Base-by-base conservation (phyloP, 2,113 vertebrate species). In the Zapornia atra region DNA sequence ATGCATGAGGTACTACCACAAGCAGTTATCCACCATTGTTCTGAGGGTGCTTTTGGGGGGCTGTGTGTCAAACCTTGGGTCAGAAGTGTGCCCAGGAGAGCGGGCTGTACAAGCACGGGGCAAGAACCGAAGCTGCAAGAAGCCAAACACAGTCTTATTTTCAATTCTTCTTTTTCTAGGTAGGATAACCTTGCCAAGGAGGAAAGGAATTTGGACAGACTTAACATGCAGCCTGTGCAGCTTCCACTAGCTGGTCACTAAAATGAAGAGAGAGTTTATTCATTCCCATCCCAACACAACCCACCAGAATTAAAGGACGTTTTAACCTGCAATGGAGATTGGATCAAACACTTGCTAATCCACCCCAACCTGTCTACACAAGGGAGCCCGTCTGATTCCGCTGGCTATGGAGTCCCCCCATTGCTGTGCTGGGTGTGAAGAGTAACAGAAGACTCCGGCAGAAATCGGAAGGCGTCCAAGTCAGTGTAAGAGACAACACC, bases 131-230 rank as follows among this genome's bases (percentile, higher is more conserved):
- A 72, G 79, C 14, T 70, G 68, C 26, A 54, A 96, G 90, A 93
- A 87, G 86, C 73, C 19, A 86, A 94, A 96, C 92, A 77, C 77
- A 89, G 83, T 89, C 86, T 91, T 72, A 87, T 86, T 93, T 94
- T 94, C 83, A 97, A 95, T 97, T 96, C 73, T 94, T 88, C 36
- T 73, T 95, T 92, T 96, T 95, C 77, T 94, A 98, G 97, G 94
- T 95, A 85, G 76, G 8, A 83, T 42, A 70, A 46, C 88, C 82
- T 92, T 91, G 85, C 95, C 89, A 87, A 96, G 92, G 92, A 97
- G 94, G 71, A 80, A 71, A 73, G 78, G 96, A 94, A 94, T 86
- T 94, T 75, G 88, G 81, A 57, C 81, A 87, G 84, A 79, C 72
- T 68, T 86, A 57, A 82, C 48, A 61, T 33, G 26, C n/a, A 95